Evolutionary conservation across 2,797 vertebrate species (phyloP).

Genomic region (Austrolebias charrua): DNA sequence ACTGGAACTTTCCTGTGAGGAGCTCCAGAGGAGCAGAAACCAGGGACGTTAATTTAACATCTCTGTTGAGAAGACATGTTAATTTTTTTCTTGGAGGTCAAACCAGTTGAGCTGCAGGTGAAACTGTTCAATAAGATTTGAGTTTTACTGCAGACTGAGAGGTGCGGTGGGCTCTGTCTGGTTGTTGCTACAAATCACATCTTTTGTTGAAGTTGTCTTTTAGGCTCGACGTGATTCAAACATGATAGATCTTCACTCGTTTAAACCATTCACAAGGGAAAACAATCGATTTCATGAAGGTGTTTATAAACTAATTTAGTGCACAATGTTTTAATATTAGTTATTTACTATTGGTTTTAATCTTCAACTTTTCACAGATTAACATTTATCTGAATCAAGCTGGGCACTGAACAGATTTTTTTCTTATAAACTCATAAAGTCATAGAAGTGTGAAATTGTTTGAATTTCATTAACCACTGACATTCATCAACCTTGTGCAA

Average conservation of each 20-base stretch:
- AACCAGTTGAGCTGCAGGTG: conserved; percentile 42
- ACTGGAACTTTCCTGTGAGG: conserved; percentile 27
- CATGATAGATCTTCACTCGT: conserved; percentile 22
- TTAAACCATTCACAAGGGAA: conserved; percentile 13
- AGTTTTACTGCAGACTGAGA: background rate
- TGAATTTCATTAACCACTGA: conserved; percentile 32
- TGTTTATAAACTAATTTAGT: background rate
- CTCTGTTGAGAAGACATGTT: conserved; percentile 29
- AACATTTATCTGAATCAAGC: background rate
- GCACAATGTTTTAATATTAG: conserved; percentile 27
- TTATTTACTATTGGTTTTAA: too few relatives aligned
- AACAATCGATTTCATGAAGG: too few relatives aligned
- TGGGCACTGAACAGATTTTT: background rate
- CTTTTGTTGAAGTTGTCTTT: conserved; percentile 14
- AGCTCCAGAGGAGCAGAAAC: conserved; percentile 24
- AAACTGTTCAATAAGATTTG: conserved; percentile 66
- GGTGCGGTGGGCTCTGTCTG: conserved; percentile 14
- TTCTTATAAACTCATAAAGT: conserved; percentile 10
- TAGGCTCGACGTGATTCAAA: conserved; percentile 17
- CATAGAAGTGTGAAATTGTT: conserved; percentile 20
- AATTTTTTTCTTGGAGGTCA: conserved; percentile 4
- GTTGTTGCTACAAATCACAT: conserved; percentile 42
- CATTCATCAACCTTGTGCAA: conserved; percentile 18
- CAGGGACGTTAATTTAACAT: conserved; percentile 54
- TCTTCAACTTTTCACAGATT: conserved; percentile 18